phyloP scores from a whole-genome alignment of 1,140 invertebrate genomes.

The Neocloeon triangulifer region DNA sequence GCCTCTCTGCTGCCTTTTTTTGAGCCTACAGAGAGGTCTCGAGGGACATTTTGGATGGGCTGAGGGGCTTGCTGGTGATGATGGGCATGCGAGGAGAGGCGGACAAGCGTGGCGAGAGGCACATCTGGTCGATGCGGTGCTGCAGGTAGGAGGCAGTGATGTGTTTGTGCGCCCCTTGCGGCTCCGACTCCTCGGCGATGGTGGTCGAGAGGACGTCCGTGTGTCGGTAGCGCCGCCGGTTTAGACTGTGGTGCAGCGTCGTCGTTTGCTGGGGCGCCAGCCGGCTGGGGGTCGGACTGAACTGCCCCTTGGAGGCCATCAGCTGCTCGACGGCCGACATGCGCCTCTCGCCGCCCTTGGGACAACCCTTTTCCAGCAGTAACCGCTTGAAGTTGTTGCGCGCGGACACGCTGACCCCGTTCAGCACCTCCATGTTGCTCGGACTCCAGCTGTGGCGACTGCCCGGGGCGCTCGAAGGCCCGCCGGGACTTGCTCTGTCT shows the following conservation, averaged over 20 bases:
- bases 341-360: constrained; percentile 26
- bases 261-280: constrained; percentile 22
- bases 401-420: constrained; percentile 14
- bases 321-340: constrained; percentile 63
- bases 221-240: constrained; percentile 33
- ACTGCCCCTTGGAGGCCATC: constrained; percentile 24
- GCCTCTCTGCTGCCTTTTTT: too few species aligned
- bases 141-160: background rate
- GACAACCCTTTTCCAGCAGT: constrained; percentile 38
- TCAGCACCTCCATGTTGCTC: constrained; percentile 14
- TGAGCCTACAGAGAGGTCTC: background rate
- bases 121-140: background rate
- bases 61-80: background rate
- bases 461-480: constrained; percentile 19
- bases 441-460: constrained; percentile 21
- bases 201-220: constrained; percentile 63
- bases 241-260: constrained; percentile 24
- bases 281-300: constrained; percentile 23
- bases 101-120: background rate
- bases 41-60: constrained; percentile 1
- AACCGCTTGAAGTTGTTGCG: constrained; percentile 53
- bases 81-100: background rate
- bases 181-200: constrained; percentile 54
- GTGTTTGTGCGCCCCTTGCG: constrained; percentile 26
- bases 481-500: constrained; percentile 24